Percentiles rank a stretch among this genome's conserved stretches.
Evolutionary conservation across 2,113 vertebrate genomes (phyloP).

Genomic region (Phaetusa simplex): DNA sequence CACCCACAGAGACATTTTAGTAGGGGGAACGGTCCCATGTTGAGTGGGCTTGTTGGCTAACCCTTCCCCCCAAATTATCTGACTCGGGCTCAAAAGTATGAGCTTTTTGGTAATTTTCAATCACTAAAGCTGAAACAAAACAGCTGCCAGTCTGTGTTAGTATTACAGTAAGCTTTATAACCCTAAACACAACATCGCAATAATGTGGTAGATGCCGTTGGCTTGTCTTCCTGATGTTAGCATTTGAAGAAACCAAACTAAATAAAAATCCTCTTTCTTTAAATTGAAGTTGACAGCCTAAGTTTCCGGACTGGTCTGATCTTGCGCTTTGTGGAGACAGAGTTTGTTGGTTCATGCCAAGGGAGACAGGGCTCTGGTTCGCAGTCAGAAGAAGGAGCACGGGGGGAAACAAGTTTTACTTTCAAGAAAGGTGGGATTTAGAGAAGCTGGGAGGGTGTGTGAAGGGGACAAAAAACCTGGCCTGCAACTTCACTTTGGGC

Average conservation of each 20-base stretch:
- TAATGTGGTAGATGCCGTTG: background rate
- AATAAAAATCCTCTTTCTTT: constrained; percentile 17
- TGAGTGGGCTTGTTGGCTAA: background rate
- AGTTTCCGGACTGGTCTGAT: background rate
- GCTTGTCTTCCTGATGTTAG: background rate
- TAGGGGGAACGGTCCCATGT: background rate
- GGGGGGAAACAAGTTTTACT: background rate
- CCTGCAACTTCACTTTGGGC: background rate
- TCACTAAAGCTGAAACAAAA: constrained; percentile 22
- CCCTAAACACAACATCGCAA: constrained; percentile 21
- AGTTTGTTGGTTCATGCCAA: background rate
- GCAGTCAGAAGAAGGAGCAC: fast-evolving
- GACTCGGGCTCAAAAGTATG: background rate
- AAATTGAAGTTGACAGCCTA: constrained; percentile 45
- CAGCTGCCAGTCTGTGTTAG: constrained; percentile 37
- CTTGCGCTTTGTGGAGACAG: background rate
- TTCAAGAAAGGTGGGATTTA: background rate
- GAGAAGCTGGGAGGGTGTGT: background rate
- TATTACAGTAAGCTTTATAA: constrained; percentile 28
- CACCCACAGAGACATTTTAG: background rate
- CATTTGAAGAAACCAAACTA: constrained; percentile 36
- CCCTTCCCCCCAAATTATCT: background rate
- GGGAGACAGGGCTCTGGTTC: background rate
- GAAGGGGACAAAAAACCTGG: background rate
- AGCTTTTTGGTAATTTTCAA: constrained; percentile 18